Percentiles rank a stretch among this genome's conserved stretches.
phyloP scores from a whole-genome alignment of 2,888 invertebrate species.

The Brachypalpus laphriformis region DNA sequence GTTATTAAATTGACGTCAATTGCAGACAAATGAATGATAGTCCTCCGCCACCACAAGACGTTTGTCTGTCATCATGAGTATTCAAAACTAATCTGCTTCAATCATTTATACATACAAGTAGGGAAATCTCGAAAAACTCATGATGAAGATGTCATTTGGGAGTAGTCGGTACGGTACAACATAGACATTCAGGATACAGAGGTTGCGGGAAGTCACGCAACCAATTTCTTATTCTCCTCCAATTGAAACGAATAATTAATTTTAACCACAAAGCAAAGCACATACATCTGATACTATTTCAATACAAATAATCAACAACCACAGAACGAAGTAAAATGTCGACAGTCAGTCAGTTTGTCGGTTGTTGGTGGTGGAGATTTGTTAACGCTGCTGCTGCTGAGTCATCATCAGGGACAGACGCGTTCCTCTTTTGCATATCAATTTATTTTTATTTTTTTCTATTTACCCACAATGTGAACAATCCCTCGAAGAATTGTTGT shows the following conservation, averaged over 20 bases:
- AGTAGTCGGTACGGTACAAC: neutral
- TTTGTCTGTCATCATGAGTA: conserved; percentile 32
- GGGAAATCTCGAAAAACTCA: conserved; percentile 40
- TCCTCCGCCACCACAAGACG: neutral
- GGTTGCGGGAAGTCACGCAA: conserved; percentile 34
- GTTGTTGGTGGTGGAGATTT: conserved; percentile 2
- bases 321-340: conserved; percentile 18
- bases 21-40: conserved; percentile 44
- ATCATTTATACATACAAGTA: conserved; percentile 16
- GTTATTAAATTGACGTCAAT: conserved; percentile 70
- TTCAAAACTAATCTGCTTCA: conserved; percentile 40
- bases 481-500: conserved; percentile 24
- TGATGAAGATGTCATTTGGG: conserved; percentile 43
- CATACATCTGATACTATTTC: no score
- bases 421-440: conserved; percentile 50
- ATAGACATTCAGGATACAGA: no score
- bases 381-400: conserved; percentile 10
- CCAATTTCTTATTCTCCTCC: conserved; percentile 35
- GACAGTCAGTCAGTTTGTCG: conserved; percentile 7
- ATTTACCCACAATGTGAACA: conserved; percentile 51
- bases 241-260: conserved; percentile 62
- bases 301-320: conserved; percentile 9
- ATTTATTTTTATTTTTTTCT: conserved; percentile 37
- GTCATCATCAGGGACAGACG: conserved; percentile 19
- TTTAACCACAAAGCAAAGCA: conserved; percentile 8